These are phyloP conservation scores for Sebastolobus alascanus DNA, from an alignment of 2,797 vertebrate genomes.

Conservation along the genomic window DNA sequence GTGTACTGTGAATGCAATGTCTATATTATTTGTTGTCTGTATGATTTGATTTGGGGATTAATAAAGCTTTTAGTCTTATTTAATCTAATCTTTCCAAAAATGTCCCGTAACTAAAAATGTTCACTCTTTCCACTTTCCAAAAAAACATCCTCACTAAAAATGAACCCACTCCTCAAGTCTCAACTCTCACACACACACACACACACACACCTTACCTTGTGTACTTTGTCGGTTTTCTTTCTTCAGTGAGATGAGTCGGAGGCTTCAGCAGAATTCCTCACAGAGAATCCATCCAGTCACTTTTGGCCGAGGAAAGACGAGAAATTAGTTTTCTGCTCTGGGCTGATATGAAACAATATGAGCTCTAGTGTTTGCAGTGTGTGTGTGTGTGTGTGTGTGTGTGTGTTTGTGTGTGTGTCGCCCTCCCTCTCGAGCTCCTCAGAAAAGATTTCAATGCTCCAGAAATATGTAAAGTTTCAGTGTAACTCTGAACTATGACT, in stretches of 20 bases:
- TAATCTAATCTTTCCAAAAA: too few species aligned
- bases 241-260: constrained; percentile 45
- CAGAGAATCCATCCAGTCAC: constrained; percentile 75
- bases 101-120: not conserved
- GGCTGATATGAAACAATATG: constrained; percentile 80
- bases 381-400: constrained; percentile 44
- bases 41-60: too few species aligned
- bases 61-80: too few species aligned
- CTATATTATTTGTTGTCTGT: too few species aligned
- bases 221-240: not conserved
- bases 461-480: constrained; percentile 37
- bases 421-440: constrained; percentile 9
- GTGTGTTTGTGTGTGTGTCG: constrained; percentile 30
- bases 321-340: constrained; percentile 79
- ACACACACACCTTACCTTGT: not conserved
- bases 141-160: not conserved
- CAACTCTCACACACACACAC: constrained; percentile 25
- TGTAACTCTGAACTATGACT: constrained; percentile 23
- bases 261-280: constrained; percentile 67
- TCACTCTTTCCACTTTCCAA: not conserved
- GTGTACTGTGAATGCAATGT: too few species aligned
- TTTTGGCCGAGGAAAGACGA: constrained; percentile 59
- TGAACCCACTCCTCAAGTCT: not conserved
- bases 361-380: constrained; percentile 63
- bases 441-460: constrained; percentile 39